phyloP scores from a whole-genome alignment of 2,888 invertebrate genomes.

The Elgonia sp. region DNA sequence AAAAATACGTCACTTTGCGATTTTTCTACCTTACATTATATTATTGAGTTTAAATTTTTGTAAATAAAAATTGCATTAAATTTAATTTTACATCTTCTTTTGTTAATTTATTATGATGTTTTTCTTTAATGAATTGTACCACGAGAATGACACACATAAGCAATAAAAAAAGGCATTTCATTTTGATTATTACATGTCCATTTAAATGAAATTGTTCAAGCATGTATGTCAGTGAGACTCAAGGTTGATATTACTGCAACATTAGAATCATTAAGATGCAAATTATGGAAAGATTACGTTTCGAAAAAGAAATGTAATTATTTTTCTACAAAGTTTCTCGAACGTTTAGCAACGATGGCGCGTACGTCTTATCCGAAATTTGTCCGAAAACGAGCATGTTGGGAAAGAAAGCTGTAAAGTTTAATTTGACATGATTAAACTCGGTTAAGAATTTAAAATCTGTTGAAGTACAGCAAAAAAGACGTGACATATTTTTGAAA shows the following conservation, averaged over 20 bases:
- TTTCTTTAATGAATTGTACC: conserved; percentile 15
- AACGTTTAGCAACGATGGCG: conserved; percentile 27
- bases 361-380: conserved; percentile 12
- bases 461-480: no score
- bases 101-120: no score
- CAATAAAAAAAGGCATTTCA: conserved; percentile 43
- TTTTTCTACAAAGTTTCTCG: conserved; percentile 52
- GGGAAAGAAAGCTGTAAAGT: conserved; percentile 2
- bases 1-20: no score
- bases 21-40: no score
- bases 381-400: not conserved
- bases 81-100: no score
- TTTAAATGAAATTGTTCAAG: conserved; percentile 55
- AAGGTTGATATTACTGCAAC: conserved; percentile 59
- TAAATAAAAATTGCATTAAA: no score
- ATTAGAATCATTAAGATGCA: conserved; percentile 45
- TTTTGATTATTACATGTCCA: conserved; percentile 53
- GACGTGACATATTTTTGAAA: conserved; percentile 1
- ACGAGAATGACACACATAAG: conserved; percentile 26
- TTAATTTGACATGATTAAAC: conserved; percentile 17
- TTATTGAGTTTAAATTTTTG: no score
- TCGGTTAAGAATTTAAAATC: not conserved
- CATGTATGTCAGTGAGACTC: conserved; percentile 44
- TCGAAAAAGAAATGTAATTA: conserved; percentile 44
- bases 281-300: conserved; percentile 48